Evolutionary conservation across 2,113 vertebrate species (phyloP), one percentile per base, ranked within the genome.

Genomic region (Acrocephalus arundinaceus): DNA sequence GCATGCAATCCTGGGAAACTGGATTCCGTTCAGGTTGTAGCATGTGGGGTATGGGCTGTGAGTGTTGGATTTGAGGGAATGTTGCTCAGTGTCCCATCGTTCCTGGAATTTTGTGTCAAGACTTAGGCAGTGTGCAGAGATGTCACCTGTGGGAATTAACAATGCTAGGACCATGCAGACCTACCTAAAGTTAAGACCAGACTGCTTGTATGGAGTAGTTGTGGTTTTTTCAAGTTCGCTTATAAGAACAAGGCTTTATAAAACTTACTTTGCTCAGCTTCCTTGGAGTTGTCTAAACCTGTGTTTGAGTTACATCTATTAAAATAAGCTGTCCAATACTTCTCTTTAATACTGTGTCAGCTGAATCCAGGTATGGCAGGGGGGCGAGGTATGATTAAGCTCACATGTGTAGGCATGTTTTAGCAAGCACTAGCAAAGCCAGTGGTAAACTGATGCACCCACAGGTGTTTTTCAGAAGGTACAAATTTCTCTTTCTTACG

Each of bases 101-200:
- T 45, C 33, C 39, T 62, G 46, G 30, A 79, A 8, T 25, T 39
- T 5, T 45, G 30, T 75, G 65, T 46, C 23, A 39, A 15, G 35
- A 30, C 14, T 30, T 1, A 1, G 54, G 24, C 25, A 49, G 3
- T 46, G 46, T 1, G 3, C 49, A 12, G 49, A 48, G 49, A 6
- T 62, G 54, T 65, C 37, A 35, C 8, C 37, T 41, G 9, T 31
- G 84, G 68, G 28, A 27, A 24, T 86, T 55, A 43, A 46, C 43
- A 19, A 31, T 3, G 1, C n/a, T 15, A 31, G 57, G 17, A 24
- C 24, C 21, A 14, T 67, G 46, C 37, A 43, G 65, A 63, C 17
- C 18, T 78, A 43, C 27, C 10, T n/a, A 7, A 87, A 82, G 30
- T 39, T 74, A 55, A 37, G 25, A 43, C 11, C 17, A 41, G 49